Evolutionary conservation across 2,888 invertebrate genomes (phyloP), one percentile per base, ranked within the genome.

Genomic region (Chymomyza caudatula): DNA sequence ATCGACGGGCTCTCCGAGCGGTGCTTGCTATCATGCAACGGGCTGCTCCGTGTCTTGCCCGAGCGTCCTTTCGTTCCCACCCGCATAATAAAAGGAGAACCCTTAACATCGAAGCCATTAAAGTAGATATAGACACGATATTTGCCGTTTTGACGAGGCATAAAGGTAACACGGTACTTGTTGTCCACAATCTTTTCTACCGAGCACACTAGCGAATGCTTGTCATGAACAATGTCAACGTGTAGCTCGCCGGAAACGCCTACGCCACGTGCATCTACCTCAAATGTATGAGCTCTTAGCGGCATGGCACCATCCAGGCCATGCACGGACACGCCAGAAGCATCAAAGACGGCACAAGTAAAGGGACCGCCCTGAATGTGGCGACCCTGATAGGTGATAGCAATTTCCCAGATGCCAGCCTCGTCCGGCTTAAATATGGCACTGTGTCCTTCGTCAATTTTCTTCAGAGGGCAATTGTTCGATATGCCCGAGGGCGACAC

Each of bases 401-500:
- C 96, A 63, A 99, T 98, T 81, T 96, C 95, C 98, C 98, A 99
- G 86, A 97, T 96, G 64, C 98, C 99, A 44, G 97, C 96, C 91
- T 99, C 98, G 82, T 97, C 96, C 0, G 99, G 99, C 88, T 98
- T 97, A 90, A 99, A 99, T 83, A 97, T 98, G 74, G 98, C 98
- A 77, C 96, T 96, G 88, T 97, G 98, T 60, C 96, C 96, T 63
- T 96, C 97, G 53, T 95, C 95, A n/a, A 95, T 94, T 71, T 95
- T 95, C 51, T 94, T 94, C n/a, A 96, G 94, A 0, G 96, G 96
- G 88, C 96, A 95, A 68, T 94, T 92, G 63, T 96, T 92, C 0
- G 95, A 93, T 53, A 96, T 93, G 13, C 97, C 97, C 57, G 95
- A 95, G 0, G 98, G 98, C 20, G 98, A 95, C 82, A 95, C 95